phyloP scores from a whole-genome alignment of 2,113 vertebrate species.

The Gavialis gangeticus region DNA sequence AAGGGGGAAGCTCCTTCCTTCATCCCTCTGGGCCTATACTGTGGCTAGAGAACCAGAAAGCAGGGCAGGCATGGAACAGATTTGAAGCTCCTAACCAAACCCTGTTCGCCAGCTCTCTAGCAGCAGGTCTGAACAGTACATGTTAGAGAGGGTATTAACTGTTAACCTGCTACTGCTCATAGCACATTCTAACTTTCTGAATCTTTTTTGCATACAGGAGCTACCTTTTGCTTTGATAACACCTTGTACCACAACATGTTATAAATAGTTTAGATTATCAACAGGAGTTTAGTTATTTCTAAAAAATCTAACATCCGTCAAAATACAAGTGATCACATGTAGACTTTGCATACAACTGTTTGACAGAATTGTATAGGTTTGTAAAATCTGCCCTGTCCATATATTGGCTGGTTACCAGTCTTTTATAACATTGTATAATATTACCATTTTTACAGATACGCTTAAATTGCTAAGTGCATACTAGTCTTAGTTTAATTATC shows the following conservation, averaged over 20 bases:
- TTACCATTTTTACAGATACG: constrained; percentile 11
- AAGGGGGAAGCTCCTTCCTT: too few relatives aligned
- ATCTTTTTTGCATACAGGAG: background rate
- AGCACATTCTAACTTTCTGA: background rate
- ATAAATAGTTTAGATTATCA: background rate
- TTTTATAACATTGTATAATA: background rate
- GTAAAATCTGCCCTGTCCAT: constrained; percentile 33
- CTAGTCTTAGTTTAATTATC: background rate
- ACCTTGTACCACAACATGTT: background rate
- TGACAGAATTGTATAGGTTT: background rate
- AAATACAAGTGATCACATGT: background rate
- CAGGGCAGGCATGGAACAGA: too few relatives aligned
- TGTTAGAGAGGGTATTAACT: too few relatives aligned
- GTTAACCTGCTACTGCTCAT: too few relatives aligned
- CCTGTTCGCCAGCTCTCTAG: too few relatives aligned
- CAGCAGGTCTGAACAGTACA: too few relatives aligned
- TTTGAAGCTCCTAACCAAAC: too few relatives aligned
- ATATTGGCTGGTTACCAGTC: background rate
- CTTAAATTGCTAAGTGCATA: constrained; percentile 6
- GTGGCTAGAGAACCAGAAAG: too few relatives aligned
- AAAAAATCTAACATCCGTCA: background rate
- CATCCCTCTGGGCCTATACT: too few relatives aligned
- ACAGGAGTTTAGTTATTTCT: background rate
- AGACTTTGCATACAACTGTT: background rate
- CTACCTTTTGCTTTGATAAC: background rate